Evolutionary conservation across 2,888 invertebrate species (phyloP), one percentile per base, ranked within the genome.

Genomic region (Agrilus cyanescens): DNA sequence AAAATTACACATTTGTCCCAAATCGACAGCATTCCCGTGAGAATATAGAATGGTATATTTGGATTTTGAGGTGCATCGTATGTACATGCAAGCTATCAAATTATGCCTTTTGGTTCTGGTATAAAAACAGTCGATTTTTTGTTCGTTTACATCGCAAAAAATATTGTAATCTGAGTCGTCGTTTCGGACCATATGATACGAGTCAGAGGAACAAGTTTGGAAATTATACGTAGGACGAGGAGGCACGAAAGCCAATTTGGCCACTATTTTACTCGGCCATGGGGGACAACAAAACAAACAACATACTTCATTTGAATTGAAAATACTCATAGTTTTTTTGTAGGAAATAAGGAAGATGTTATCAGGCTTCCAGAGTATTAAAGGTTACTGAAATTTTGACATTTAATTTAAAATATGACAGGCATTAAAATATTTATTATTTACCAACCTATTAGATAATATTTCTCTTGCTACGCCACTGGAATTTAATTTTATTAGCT

Each of bases 221-320:
- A 95, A 80, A 60, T 83, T 81, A 73, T 96, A 96, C 53, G 93
- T 93, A 53, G 93, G 85, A 68, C 91, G 91, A 51, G 95, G 95
- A 54, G 95, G 95, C 64, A 95, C 79, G 70, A 96, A 96, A 47
- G 95, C 95, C 61, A 95, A 73, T 73, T 96, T 95, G 54, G 94
- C 90, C 57, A 93, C 94, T 61, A 96, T 95, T 66, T 86, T 80
- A 55, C 90, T 89, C 56, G 95, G 95, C 71, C 89, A 93, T 59
- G 95, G 95, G 62, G 95, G 95, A 75, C 95, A 96, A 75, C 95
- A 96, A 73, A 96, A 94, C 68, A 95, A 78, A 73, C 90, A 93
- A 75, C 94, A 95, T 61, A 95, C 76, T 74, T 95, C 94, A 75
- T 85, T 82, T 57, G 87, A 76, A 71, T 76, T 78, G 68, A 77